Conservation (phyloP, 2,888 invertebrate genomes). For the Lasioglossum villosulum region DNA sequence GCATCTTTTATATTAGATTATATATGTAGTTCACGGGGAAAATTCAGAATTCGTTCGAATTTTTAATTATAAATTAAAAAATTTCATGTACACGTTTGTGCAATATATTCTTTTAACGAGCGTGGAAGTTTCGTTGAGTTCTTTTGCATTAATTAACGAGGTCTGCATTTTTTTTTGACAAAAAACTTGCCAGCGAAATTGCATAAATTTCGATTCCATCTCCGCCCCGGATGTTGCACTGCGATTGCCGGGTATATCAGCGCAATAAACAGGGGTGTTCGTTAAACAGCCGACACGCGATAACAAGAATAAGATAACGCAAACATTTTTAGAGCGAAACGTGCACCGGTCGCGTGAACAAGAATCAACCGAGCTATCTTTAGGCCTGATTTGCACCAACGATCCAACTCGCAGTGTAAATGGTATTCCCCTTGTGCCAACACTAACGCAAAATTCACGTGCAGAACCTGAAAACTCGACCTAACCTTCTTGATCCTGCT, state of each 20-base stretch:
- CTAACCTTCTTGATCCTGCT: not conserved
- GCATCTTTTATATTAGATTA: not conserved
- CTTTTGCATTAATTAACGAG: not conserved
- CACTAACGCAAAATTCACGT: not conserved
- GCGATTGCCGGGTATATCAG: not conserved
- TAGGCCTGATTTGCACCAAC: slow-evolving; percentile 31
- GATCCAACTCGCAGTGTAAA: slow-evolving; percentile 22
- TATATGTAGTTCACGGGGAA: not conserved
- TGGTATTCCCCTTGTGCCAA: not conserved
- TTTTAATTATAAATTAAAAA: not conserved
- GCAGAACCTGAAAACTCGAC: not conserved
- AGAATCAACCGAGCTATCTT: slow-evolving; percentile 29
- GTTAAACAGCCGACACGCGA: slow-evolving; percentile 24
- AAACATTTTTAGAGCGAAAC: slow-evolving; percentile 25
- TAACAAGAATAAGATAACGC: slow-evolving; percentile 20
- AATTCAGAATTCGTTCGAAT: not conserved
- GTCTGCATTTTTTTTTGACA: not conserved
- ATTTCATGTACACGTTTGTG: not conserved
- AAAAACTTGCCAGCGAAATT: not conserved
- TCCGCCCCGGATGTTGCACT: not conserved
- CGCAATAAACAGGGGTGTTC: slow-evolving; percentile 7
- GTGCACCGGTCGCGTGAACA: slow-evolving; percentile 25
- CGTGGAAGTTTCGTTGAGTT: not conserved
- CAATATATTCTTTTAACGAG: not conserved
- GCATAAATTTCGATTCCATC: not conserved